phyloP scores from a whole-genome alignment of 2,797 vertebrate genomes.

The Sebastes cheni region DNA sequence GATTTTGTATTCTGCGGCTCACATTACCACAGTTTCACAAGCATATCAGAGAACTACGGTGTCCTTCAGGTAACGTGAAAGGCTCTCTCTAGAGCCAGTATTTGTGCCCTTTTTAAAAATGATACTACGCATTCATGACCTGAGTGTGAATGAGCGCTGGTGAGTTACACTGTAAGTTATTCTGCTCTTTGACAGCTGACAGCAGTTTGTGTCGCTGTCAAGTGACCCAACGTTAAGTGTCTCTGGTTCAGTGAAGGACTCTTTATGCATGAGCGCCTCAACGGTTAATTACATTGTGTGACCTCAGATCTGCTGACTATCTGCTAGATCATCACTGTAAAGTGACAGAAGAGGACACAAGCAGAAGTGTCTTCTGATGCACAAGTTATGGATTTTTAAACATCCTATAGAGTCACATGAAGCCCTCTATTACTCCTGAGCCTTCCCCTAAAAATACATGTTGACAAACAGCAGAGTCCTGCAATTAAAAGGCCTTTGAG shows the following conservation, averaged over 20 bases:
- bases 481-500: constrained; percentile 65
- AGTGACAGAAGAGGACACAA: neutral
- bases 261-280: neutral
- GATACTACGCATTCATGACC: neutral
- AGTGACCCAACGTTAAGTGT: neutral
- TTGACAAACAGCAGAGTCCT: constrained; percentile 65
- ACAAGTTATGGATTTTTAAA: constrained; percentile 23
- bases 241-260: neutral
- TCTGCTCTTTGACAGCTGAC: neutral
- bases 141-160: neutral
- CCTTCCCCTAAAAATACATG: constrained; percentile 61
- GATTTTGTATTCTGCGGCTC: too few species aligned
- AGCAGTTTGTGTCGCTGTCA: neutral
- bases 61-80: too few species aligned
- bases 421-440: constrained; percentile 52
- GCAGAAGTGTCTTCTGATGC: neutral
- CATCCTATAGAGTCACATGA: neutral
- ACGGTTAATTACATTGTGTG: constrained; percentile 12
- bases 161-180: neutral
- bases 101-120: neutral
- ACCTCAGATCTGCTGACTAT: constrained; percentile 28
- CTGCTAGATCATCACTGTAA: neutral
- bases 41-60: too few species aligned
- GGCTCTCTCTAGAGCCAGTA: too few species aligned
- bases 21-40: too few species aligned